Evolutionary conservation across 2,888 invertebrate genomes (phyloP), one percentile per base, ranked within the genome.

Genomic region (Drosophila nr. fundita): DNA sequence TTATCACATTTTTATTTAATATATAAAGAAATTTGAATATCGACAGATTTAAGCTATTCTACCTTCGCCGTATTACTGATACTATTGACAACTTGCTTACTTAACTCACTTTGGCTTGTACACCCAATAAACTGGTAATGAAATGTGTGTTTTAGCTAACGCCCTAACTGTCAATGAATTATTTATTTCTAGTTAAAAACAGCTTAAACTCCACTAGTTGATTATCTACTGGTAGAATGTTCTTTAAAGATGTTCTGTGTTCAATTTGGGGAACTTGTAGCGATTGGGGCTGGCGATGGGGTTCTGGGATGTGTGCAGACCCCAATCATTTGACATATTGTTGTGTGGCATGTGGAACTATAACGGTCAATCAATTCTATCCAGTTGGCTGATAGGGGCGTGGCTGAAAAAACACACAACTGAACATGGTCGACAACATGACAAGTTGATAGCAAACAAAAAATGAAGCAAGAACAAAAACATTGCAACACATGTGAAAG

Each of bases 351-450:
- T 27, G 30, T 61, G 61, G 48, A 27, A 52, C 59, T 58, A 34
- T 49, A 63, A 68, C 30, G 40, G 68, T 64, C 60, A 73, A 73
- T 69, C 64, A 78, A 62, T 73, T 50, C 61, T 42, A 53, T 13
- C 13, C 3, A 27, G 11, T 24, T n/a, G 21, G 38, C n/a, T 6
- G 30, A 30, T 4, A 36, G 24, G 18, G 53, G 53, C 13, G 7
- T 21, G 45, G 45, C 45, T 15, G 24, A 45, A 45, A 15, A 24
- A 27, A 15, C 24, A 45, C 15, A 34, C 36, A 52, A 34, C 57
- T 49, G 38, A 57, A 57, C 62, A 68, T 50, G 50, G 27, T 50
- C 29, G 68, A 18, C 53, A 71, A 57, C 67, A n/a, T 64, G 64
- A 61, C 65, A 64, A 68, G 53, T 62, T 64, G 69, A 54, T 38